Evolutionary conservation across 2,888 invertebrate genomes (phyloP).

Genomic region (Athalia circularis): DNA sequence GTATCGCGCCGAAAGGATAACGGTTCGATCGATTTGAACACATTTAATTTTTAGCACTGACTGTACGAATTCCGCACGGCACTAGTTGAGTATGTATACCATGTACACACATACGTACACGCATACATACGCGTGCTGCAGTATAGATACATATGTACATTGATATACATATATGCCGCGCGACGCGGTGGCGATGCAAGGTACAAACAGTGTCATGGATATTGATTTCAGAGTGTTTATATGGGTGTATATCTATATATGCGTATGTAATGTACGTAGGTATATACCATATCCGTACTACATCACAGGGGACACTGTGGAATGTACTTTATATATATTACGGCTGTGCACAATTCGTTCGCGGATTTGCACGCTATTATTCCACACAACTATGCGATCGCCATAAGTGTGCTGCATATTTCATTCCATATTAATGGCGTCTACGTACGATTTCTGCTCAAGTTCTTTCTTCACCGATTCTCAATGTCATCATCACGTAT

Average conservation of each 20-base stretch:
- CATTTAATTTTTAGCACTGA: conserved; percentile 1
- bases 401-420: not conserved
- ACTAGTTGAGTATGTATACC: no score
- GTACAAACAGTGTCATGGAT: conserved; percentile 65
- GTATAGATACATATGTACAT: no score
- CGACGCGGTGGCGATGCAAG: conserved; percentile 62
- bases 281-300: conserved; percentile 54
- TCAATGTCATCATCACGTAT: not conserved
- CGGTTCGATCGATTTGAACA: not conserved
- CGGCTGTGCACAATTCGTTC: conserved; percentile 17
- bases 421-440: no score
- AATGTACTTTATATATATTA: conserved; percentile 65
- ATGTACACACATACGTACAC: no score
- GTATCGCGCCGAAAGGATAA: not conserved
- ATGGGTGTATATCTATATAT: conserved; percentile 14
- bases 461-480: not conserved
- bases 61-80: conserved; percentile 31
- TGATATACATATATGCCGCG: no score
- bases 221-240: conserved; percentile 67
- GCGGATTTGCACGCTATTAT: conserved; percentile 17
- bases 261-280: not conserved
- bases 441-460: not conserved
- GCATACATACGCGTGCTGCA: no score
- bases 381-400: not conserved
- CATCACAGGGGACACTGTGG: conserved; percentile 66